A percentile compares a stretch with the other conserved stretches of the same genome.
These are phyloP conservation scores for Sinodicranocentrus sp. DNA, from an alignment of 2,888 invertebrate genomes.

Conservation along the genomic window DNA sequence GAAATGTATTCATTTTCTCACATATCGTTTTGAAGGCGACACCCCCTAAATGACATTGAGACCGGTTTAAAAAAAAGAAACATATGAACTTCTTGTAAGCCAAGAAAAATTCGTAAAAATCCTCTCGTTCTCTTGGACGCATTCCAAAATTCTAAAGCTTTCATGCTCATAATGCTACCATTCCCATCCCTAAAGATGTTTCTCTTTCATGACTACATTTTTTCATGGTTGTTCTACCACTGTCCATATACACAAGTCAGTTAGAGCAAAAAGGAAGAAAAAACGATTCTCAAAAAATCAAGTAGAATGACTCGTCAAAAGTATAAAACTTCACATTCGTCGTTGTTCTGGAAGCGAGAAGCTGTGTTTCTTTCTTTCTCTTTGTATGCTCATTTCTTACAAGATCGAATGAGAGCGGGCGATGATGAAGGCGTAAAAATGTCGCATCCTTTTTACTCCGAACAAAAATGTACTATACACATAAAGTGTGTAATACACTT, in stretches of 20 bases:
- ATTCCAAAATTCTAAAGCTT: constrained; percentile 46
- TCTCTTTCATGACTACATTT: constrained; percentile 22
- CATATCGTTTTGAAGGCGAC: constrained; percentile 21
- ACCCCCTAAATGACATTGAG: constrained; percentile 63
- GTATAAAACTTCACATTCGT: constrained; percentile 12
- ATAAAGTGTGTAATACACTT: not conserved
- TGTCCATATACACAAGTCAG: constrained; percentile 3
- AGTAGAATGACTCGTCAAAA: constrained; percentile 57
- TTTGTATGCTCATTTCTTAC: constrained; percentile 4
- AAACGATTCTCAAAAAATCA: constrained; percentile 14
- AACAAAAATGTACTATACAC: constrained; percentile 9
- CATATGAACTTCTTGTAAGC: constrained; percentile 20
- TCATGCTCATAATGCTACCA: constrained; percentile 49
- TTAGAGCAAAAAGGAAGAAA: constrained; percentile 8
- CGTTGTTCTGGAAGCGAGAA: constrained; percentile 10
- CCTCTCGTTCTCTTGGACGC: constrained; percentile 31
- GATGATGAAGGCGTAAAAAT: constrained; percentile 48
- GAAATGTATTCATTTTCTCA: constrained; percentile 21
- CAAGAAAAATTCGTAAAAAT: constrained; percentile 45
- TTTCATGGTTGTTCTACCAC: constrained; percentile 1
- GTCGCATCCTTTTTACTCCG: constrained; percentile 20
- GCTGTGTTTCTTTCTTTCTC: constrained; percentile 26
- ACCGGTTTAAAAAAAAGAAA: constrained; percentile 46
- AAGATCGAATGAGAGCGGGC: not conserved
- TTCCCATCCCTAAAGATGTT: constrained; percentile 40